These are phyloP conservation scores for Gymnocypris eckloni DNA, from an alignment of 2,797 vertebrate genomes.

Conservation along the genomic window DNA sequence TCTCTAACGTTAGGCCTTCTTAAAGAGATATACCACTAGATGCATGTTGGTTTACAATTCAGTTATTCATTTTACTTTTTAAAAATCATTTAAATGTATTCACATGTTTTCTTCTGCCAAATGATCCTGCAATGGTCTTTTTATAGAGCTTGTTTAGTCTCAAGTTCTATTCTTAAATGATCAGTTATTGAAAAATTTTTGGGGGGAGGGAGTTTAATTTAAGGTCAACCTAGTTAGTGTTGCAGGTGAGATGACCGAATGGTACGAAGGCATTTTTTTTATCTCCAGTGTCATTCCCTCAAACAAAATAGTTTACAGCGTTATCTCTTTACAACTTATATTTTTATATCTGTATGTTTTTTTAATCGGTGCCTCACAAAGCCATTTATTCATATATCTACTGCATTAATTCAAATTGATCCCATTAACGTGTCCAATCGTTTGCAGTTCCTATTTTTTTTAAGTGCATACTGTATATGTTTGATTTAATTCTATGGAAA, in stretches of 20 bases:
- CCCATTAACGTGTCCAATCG: neutral
- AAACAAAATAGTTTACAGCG: slow-evolving; percentile 29
- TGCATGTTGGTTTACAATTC: neutral
- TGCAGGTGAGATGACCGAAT: neutral
- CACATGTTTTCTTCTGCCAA: neutral
- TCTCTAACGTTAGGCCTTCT: neutral
- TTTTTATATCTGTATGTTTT: neutral
- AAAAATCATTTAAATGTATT: neutral
- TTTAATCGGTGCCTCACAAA: neutral
- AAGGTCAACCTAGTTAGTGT: neutral
- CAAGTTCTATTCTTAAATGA: neutral
- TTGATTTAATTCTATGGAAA: neutral
- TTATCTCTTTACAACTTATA: neutral
- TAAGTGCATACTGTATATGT: neutral
- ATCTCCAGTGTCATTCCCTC: neutral
- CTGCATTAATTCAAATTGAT: neutral
- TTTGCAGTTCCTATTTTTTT: neutral
- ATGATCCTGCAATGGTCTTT: neutral
- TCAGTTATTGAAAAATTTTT: neutral
- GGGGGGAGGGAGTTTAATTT: neutral
- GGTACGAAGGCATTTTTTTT: neutral
- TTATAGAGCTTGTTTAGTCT: neutral
- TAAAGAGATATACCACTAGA: slow-evolving; percentile 4
- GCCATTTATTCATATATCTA: neutral
- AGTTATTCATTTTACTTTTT: neutral